phyloP scores from a whole-genome alignment of 2,113 vertebrate genomes.

The Triplophysa rosa region DNA sequence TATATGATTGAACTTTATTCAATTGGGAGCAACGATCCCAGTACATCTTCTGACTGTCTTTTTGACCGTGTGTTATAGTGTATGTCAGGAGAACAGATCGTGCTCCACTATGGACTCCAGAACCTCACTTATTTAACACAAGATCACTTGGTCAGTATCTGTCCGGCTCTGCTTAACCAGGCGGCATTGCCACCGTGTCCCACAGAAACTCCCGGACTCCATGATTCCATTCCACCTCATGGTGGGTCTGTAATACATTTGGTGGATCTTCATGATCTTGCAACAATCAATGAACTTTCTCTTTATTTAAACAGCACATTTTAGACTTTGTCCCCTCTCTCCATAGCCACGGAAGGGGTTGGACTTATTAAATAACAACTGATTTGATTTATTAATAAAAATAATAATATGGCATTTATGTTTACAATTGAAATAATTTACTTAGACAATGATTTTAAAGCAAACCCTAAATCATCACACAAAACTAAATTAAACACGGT shows the following conservation, averaged over 20 bases:
- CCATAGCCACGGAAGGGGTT: background rate
- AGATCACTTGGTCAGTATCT: constrained; percentile 39
- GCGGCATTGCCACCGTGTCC: constrained; percentile 34
- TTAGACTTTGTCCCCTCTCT: background rate
- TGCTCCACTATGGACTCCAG: constrained; percentile 33
- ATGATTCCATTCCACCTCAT: background rate
- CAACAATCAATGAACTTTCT: background rate
- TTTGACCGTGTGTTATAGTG: constrained; percentile 29
- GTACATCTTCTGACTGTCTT: background rate
- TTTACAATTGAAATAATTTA: no score
- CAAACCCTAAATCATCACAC: no score
- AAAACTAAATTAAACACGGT: no score
- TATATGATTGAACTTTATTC: no score
- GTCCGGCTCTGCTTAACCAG: constrained; percentile 48
- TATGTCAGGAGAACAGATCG: constrained; percentile 38
- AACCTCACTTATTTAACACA: constrained; percentile 38
- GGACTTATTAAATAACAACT: no score
- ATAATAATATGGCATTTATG: no score
- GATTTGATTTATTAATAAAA: no score
- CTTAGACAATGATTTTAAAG: no score
- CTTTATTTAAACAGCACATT: background rate
- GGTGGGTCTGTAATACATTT: constrained; percentile 24
- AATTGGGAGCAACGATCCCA: no score
- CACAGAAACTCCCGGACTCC: background rate
- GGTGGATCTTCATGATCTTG: no score